A percentile compares a stretch with the other conserved stretches of the same genome.
Evolutionary conservation across 2,888 invertebrate species (phyloP).

Genomic region (Campoletis raptor): DNA sequence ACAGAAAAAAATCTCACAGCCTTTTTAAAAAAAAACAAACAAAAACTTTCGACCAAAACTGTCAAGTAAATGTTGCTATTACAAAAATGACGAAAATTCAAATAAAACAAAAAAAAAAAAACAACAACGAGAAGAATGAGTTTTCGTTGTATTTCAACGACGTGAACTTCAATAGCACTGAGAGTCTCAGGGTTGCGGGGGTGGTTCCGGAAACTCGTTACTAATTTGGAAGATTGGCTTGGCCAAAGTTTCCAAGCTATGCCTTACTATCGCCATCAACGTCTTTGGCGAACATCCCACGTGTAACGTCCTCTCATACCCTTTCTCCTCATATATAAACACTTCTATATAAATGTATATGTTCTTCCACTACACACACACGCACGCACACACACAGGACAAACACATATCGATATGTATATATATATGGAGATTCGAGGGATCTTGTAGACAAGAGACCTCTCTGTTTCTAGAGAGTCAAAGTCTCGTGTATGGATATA

Average conservation of each 20-base stretch:
- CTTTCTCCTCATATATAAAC: slow-evolving; percentile 1
- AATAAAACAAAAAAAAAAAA: background rate
- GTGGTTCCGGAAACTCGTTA: slow-evolving; percentile 64
- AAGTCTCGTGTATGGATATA: slow-evolving; percentile 27
- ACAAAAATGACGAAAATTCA: background rate
- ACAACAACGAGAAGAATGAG: background rate
- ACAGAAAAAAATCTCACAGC: background rate
- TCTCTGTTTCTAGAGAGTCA: slow-evolving; percentile 25
- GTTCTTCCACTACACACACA: too few relatives aligned
- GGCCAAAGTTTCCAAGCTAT: slow-evolving; percentile 56
- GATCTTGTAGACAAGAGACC: slow-evolving; percentile 25
- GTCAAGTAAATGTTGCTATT: background rate
- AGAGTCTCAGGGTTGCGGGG: background rate
- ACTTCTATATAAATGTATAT: background rate
- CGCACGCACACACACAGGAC: background rate
- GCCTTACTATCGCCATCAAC: slow-evolving; percentile 24
- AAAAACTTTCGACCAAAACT: background rate
- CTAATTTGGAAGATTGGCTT: slow-evolving; percentile 67
- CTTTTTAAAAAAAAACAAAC: too few relatives aligned
- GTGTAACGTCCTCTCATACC: background rate
- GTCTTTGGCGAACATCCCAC: slow-evolving; percentile 20
- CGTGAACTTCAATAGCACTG: background rate
- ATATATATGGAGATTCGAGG: background rate
- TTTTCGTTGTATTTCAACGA: background rate
- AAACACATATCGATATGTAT: background rate